Percentiles rank a stretch among this genome's conserved stretches.
These are phyloP conservation scores for Istiophorus platypterus DNA, from an alignment of 2,113 vertebrate species.

Conservation along the genomic window DNA sequence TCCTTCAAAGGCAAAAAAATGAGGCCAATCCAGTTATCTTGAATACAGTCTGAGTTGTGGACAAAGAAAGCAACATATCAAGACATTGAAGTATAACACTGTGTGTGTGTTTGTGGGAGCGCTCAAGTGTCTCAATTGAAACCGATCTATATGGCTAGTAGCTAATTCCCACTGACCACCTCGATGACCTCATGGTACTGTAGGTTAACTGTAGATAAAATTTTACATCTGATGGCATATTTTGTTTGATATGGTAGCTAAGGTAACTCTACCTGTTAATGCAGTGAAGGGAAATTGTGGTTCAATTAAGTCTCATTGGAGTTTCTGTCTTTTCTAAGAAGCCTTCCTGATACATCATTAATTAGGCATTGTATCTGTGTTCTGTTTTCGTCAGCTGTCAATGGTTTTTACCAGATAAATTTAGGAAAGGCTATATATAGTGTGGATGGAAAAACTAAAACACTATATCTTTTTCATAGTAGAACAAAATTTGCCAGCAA, in stretches of 20 bases:
- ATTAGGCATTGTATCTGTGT: background rate
- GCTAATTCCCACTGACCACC: background rate
- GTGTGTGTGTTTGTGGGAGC: background rate
- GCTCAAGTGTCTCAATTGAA: background rate
- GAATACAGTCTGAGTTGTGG: constrained; percentile 5
- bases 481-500: background rate
- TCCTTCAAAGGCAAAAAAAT: constrained; percentile 9
- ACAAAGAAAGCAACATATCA: background rate
- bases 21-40: constrained; percentile 13
- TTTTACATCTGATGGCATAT: too few species aligned
- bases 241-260: too few species aligned
- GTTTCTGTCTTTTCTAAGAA: too few species aligned
- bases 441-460: too few species aligned
- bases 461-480: too few species aligned
- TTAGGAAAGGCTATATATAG: too few species aligned
- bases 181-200: background rate
- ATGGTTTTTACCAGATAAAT: too few species aligned
- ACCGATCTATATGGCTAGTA: background rate
- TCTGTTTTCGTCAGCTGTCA: too few species aligned
- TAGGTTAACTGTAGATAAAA: too few species aligned
- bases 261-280: too few species aligned
- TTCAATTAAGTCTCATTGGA: background rate
- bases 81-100: background rate
- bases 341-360: background rate
- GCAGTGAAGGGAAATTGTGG: background rate